These are phyloP conservation scores for Hapalemur alaotrensis DNA, from an alignment of 2,797 vertebrate genomes.

Conservation along the genomic window DNA sequence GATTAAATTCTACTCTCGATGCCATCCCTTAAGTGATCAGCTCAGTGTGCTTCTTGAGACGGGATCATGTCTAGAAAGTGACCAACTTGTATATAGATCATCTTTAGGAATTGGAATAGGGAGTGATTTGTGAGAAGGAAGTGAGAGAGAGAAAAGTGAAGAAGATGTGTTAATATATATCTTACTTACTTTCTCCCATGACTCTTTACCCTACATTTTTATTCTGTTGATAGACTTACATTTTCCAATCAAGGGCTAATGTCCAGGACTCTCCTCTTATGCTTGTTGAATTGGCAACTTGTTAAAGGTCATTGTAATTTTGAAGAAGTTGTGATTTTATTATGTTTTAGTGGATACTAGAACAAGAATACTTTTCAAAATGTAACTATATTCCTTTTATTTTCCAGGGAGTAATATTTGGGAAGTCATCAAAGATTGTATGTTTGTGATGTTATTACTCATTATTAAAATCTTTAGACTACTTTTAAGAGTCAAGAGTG, in stretches of 20 bases:
- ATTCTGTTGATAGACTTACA: neutral
- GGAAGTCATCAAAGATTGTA: neutral
- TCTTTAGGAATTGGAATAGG: neutral
- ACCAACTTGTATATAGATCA: neutral
- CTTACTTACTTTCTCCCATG: neutral
- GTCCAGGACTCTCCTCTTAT: neutral
- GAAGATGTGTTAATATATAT: neutral
- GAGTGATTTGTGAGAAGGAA: neutral
- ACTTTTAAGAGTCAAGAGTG: neutral
- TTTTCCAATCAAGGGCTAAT: neutral
- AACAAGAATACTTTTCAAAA: constrained; percentile 15
- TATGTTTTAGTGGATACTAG: neutral
- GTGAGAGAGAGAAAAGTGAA: neutral
- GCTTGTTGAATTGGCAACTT: neutral
- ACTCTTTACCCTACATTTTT: neutral
- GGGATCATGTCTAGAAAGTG: neutral
- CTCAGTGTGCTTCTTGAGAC: neutral
- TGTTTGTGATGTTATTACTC: neutral
- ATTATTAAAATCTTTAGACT: neutral
- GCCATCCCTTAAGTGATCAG: neutral
- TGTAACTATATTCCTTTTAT: neutral
- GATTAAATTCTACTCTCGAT: neutral
- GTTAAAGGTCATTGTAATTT: constrained; percentile 20
- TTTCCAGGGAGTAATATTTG: neutral
- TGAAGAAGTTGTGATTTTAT: neutral